Percentiles rank a stretch among this genome's conserved stretches.
Conservation (phyloP, 1,140 invertebrate species). For the Intoshia linei region DNA sequence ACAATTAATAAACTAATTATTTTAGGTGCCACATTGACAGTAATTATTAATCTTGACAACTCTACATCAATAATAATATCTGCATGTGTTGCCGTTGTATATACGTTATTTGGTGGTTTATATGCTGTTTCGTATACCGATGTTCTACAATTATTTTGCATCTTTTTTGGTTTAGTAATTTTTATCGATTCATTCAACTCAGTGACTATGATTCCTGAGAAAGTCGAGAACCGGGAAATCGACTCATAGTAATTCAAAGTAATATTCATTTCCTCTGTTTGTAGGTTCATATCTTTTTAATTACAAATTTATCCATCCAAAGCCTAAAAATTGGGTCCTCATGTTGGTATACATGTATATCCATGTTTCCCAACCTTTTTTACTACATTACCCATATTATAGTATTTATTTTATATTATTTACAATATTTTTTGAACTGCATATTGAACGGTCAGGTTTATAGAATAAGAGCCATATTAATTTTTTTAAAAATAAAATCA, state of each 20-base stretch:
- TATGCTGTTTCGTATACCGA: conserved; percentile 94
- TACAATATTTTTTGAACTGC: too few species aligned
- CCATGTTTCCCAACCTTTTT: too few species aligned
- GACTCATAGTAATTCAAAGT: background rate
- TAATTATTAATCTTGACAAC: conserved; percentile 77
- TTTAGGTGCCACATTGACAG: conserved; percentile 53
- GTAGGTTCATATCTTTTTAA: background rate
- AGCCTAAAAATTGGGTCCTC: conserved; percentile 1
- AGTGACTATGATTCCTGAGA: background rate
- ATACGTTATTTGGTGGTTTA: conserved; percentile 77
- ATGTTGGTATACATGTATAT: background rate
- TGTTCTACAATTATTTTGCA: conserved; percentile 87
- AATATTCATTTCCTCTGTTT: background rate
- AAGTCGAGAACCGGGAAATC: background rate
- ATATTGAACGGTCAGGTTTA: too few species aligned
- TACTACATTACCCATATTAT: too few species aligned
- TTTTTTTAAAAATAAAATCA: too few species aligned
- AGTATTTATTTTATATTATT: too few species aligned
- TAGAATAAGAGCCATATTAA: too few species aligned
- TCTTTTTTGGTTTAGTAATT: conserved; percentile 60
- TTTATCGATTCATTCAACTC: background rate
- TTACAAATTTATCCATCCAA: too few species aligned
- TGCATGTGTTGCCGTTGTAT: conserved; percentile 70
- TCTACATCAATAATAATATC: conserved; percentile 62
- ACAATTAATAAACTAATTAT: too few species aligned